Evolutionary conservation across 2,888 invertebrate species (phyloP), one percentile per base, ranked within the genome.

Genomic region (Yponomeuta evonymella): DNA sequence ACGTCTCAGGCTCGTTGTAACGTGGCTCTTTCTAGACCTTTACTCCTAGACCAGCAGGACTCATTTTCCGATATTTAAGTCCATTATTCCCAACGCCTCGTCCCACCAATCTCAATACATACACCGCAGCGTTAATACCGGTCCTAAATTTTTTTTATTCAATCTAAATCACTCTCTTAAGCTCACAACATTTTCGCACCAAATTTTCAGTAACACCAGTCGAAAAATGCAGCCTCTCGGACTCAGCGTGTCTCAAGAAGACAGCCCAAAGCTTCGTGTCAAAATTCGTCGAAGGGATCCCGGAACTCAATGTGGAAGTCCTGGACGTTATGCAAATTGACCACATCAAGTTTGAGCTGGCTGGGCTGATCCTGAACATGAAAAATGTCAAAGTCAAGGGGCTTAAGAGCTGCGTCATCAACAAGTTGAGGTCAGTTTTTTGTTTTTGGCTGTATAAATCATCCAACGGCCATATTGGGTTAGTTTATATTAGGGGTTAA

Each of bases 211-310:
- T 79, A n/a, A 68, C 82, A 43, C 81, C 80, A 48, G 79, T 80
- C 29, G 79, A 77, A 48, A 83, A 83, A 81, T 85, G 85, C 75
- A 76, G 76, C 4, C 74, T 84, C 3, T 76, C 79, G 43, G 84
- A 85, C 69, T 77, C 80, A 0, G 71, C 71, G 48, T 85, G 84
- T 70, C 70, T 85, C 77, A 75, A 72, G 23, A 48, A 72, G 12
- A 79, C 80, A 1, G 79, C 81, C 48, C 83, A 84, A 72, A 77
- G 79, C 71, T 81, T 79, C 0, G 10, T 79, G 0, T 79, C 83
- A 0, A 30, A 70, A 0, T 84, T 81, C 72, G 76, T 80, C 74
- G 72, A 48, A 4, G 85, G 85, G 0, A 71, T 84, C 4, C 82
- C 83, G 48, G 83, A 82, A 0, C 2, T 78, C 1, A 81, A 79